These are phyloP conservation scores for Diorhabda carinulata DNA, from an alignment of 1,140 invertebrate genomes.

Conservation along the genomic window DNA sequence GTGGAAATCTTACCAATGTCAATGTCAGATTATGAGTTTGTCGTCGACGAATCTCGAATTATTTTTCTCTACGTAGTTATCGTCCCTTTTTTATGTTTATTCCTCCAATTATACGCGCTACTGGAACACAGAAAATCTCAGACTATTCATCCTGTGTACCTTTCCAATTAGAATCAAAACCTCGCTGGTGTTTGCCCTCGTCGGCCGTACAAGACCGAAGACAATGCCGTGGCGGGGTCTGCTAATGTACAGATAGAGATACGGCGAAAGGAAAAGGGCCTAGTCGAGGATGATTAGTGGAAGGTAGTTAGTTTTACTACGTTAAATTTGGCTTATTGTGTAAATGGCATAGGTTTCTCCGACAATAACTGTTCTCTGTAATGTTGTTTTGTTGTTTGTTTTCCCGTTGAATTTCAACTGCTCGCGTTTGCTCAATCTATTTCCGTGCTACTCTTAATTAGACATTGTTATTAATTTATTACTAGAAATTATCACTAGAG, in stretches of 20 bases:
- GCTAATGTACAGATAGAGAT: background rate
- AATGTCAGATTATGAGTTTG: too few species aligned
- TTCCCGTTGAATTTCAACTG: background rate
- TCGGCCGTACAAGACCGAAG: background rate
- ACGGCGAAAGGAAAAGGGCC: background rate
- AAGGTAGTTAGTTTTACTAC: conserved; percentile 2
- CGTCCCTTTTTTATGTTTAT: too few species aligned
- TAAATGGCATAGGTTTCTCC: conserved; percentile 2
- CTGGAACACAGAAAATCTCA: background rate
- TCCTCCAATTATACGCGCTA: background rate
- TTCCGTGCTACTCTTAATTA: too few species aligned
- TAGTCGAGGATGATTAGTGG: background rate
- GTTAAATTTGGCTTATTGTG: background rate
- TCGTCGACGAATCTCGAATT: too few species aligned
- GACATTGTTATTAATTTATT: too few species aligned
- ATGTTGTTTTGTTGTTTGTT: background rate
- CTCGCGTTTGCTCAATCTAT: background rate
- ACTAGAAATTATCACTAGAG: too few species aligned
- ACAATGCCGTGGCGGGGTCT: background rate
- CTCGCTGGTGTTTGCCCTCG: background rate
- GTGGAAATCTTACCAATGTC: too few species aligned
- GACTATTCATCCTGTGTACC: background rate
- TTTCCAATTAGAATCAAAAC: conserved; percentile 1
- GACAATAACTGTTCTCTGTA: background rate
- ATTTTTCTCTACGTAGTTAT: too few species aligned